phyloP scores from a whole-genome alignment of 2,113 vertebrate genomes.

The Paradoxurus hermaphroditus region DNA sequence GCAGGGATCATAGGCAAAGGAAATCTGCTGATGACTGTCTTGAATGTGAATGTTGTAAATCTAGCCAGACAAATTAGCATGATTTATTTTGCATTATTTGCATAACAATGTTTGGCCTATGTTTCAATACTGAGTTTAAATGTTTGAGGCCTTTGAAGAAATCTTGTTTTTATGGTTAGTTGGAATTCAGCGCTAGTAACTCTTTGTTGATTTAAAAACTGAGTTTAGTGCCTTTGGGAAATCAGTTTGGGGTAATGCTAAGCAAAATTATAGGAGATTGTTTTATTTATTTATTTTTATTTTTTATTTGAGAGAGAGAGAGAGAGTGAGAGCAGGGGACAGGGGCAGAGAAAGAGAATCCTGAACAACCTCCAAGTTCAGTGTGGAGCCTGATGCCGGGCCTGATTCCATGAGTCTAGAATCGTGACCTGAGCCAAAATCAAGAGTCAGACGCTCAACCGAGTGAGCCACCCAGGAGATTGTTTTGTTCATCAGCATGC shows the following conservation, averaged over 20 bases:
- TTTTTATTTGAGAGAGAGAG: too few relatives aligned
- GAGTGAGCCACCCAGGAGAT: not conserved
- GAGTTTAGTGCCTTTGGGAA: constrained; percentile 9
- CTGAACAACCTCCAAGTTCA: too few relatives aligned
- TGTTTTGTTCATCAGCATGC: not conserved
- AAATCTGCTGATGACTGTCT: not conserved
- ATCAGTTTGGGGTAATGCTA: not conserved
- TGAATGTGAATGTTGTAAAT: not conserved
- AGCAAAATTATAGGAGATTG: not conserved
- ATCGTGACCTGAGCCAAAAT: too few relatives aligned
- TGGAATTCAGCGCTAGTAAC: not conserved
- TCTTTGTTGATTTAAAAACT: not conserved
- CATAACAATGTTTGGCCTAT: not conserved
- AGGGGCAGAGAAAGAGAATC: too few relatives aligned
- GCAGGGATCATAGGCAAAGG: not conserved
- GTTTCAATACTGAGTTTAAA: not conserved
- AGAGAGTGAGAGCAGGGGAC: too few relatives aligned
- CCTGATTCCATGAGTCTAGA: too few relatives aligned
- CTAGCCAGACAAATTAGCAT: not conserved
- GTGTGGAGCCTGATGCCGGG: too few relatives aligned
- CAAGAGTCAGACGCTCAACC: too few relatives aligned
- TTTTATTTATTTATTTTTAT: not conserved
- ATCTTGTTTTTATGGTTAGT: not conserved
- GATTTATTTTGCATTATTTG: not conserved
- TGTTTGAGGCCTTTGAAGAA: constrained; percentile 12